Evolutionary conservation across 64 coral and sea anemone species (phyloP).

Genomic region (Acropora tenuis): DNA sequence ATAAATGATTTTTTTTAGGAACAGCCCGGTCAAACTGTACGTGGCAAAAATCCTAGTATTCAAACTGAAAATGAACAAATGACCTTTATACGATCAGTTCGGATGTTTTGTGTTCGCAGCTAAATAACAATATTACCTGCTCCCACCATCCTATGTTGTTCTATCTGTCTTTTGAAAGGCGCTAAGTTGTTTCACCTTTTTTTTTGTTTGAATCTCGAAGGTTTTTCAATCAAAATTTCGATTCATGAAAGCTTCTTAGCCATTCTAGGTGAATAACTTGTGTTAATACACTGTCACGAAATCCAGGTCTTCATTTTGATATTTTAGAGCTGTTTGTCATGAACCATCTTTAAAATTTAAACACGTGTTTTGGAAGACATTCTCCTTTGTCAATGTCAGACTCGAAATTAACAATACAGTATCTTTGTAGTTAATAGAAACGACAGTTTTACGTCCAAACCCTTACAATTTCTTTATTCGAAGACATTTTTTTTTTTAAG

Average conservation of each 20-base stretch:
- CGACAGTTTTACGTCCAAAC: no score
- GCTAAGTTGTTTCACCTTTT: not conserved
- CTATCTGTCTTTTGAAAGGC: slow-evolving; percentile 3
- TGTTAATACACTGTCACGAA: not conserved
- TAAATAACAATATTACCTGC: not conserved
- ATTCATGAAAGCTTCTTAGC: not conserved
- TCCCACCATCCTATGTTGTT: not conserved
- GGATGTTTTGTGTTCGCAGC: not conserved
- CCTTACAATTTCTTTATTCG: not conserved
- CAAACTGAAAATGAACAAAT: no score
- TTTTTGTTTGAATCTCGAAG: not conserved
- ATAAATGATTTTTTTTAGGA: no score
- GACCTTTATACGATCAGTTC: no score
- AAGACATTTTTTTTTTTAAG: not conserved
- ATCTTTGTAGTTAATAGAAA: no score
- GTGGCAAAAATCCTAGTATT: no score
- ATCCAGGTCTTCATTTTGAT: not conserved
- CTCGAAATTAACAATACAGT: not conserved
- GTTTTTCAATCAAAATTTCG: not conserved
- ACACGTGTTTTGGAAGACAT: not conserved
- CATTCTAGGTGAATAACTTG: not conserved
- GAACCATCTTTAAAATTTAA: slow-evolving; percentile 33
- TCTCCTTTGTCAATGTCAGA: slow-evolving; percentile 2
- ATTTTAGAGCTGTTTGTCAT: not conserved
- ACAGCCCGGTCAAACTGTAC: no score